A percentile compares a stretch with the other conserved stretches of the same genome.
phyloP scores from a whole-genome alignment of 2,113 vertebrate species.

The Sinocyclocheilus anophthalmus region DNA sequence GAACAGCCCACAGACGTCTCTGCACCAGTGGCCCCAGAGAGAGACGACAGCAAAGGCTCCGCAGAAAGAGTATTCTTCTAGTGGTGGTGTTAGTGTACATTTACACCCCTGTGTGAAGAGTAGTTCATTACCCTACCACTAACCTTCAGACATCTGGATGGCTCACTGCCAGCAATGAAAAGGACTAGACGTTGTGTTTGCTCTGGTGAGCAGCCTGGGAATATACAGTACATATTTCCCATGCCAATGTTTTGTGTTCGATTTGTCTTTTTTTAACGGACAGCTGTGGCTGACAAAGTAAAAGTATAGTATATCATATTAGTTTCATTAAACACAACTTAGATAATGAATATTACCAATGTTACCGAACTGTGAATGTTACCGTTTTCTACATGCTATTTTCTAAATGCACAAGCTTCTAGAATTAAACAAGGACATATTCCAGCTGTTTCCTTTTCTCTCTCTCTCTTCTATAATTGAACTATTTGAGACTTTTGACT shows the following conservation, averaged over 20 bases:
- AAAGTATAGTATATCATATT: no score
- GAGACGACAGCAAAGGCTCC: background rate
- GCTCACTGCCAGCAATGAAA: background rate
- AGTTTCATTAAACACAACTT: no score
- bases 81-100: constrained; percentile 46
- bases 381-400: background rate
- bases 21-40: background rate
- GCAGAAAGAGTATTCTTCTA: constrained; percentile 22
- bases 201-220: background rate
- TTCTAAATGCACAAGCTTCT: background rate
- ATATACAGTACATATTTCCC: background rate
- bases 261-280: background rate
- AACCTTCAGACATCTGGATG: background rate
- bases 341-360: background rate
- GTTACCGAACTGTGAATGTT: background rate
- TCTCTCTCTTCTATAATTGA: background rate
- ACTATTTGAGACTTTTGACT: background rate
- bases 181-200: background rate
- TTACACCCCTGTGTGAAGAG: constrained; percentile 32
- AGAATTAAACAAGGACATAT: background rate
- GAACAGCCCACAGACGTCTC: background rate
- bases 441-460: background rate
- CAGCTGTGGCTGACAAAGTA: background rate
- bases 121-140: background rate
- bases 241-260: background rate